phyloP scores from a whole-genome alignment of 2,113 vertebrate genomes.

The Cepphus grylle region DNA sequence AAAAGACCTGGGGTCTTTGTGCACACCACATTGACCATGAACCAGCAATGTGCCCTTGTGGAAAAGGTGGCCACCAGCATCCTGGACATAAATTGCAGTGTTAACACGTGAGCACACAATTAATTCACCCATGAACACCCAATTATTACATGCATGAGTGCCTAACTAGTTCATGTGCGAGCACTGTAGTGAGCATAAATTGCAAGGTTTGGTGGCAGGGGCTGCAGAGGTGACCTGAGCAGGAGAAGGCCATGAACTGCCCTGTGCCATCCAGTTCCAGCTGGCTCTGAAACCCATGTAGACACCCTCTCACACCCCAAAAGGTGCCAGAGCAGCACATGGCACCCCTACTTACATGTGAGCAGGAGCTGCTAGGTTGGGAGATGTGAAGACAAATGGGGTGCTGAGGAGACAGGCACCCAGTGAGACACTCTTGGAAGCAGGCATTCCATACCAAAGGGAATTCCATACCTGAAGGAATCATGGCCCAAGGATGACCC shows the following conservation, averaged over 20 bases:
- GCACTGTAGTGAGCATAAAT: not conserved
- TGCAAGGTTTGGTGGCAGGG: not conserved
- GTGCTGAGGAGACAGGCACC: not conserved
- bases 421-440: not conserved
- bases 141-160: not conserved
- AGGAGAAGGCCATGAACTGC: not conserved
- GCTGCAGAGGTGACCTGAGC: not conserved
- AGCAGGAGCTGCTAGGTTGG: not conserved
- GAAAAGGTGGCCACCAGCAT: not conserved
- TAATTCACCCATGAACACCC: not conserved
- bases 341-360: not conserved
- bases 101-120: not conserved
- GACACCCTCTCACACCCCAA: not conserved
- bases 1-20: not conserved
- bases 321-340: not conserved
- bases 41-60: not conserved
- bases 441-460: not conserved
- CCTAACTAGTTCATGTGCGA: not conserved
- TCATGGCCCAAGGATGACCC: not conserved
- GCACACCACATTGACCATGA: not conserved
- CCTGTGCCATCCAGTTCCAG: not conserved
- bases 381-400: not conserved
- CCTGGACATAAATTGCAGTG: not conserved
- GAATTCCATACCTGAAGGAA: not conserved
- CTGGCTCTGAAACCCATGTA: not conserved